Conservation (phyloP, 2,797 vertebrate species). For the Malurus splendens region DNA sequence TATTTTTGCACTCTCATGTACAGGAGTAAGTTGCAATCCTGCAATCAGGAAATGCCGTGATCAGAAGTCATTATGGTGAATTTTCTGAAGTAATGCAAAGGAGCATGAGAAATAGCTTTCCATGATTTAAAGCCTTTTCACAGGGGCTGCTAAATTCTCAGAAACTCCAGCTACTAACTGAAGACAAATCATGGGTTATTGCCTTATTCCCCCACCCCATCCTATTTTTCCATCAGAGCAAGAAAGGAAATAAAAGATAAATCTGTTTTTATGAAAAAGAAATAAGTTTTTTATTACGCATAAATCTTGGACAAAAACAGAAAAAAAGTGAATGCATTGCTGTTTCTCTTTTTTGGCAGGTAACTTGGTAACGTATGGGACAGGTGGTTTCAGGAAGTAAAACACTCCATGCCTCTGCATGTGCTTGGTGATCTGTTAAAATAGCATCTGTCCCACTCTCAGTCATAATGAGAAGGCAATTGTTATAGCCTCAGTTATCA, state of each 20-base stretch:
- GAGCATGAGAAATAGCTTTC: neutral
- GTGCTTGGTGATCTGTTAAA: neutral
- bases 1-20: neutral
- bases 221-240: neutral
- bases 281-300: neutral
- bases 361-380: neutral
- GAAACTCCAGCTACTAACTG: neutral
- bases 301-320: neutral
- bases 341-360: slow-evolving; percentile 11
- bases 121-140: neutral
- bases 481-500: neutral
- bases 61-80: neutral
- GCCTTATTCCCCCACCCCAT: neutral
- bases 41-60: neutral
- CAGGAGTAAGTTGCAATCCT: neutral
- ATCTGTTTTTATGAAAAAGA: neutral
- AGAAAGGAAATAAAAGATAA: neutral
- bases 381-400: neutral
- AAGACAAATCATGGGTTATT: neutral
- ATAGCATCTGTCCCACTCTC: slow-evolving; percentile 3
- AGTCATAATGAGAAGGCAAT: neutral
- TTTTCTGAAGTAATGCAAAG: neutral
- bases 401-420: neutral
- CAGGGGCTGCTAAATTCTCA: neutral
- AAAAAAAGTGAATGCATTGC: neutral